Evolutionary conservation across 2,113 vertebrate genomes (phyloP).

Genomic region (Nestor notabilis): DNA sequence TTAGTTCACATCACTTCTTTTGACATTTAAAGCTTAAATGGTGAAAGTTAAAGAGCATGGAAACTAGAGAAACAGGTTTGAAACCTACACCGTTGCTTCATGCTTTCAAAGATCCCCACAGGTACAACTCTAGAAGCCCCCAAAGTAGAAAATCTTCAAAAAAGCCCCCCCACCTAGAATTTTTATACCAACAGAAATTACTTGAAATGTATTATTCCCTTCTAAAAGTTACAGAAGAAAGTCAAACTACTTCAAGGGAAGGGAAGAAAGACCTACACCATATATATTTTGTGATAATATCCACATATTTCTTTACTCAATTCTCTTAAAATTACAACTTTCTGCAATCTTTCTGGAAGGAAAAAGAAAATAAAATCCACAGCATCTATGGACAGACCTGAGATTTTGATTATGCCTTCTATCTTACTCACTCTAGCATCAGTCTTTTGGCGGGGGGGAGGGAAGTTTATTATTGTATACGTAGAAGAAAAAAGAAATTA

Average conservation of each 20-base stretch:
- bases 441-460: background rate
- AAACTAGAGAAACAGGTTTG: background rate
- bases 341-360: background rate
- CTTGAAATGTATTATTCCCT: background rate
- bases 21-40: slow-evolving; percentile 17
- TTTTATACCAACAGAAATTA: background rate
- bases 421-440: background rate
- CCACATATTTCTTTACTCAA: background rate
- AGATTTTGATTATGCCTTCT: background rate
- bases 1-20: slow-evolving; percentile 20
- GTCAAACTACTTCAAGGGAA: background rate
- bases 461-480: background rate
- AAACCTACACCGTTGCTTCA: background rate
- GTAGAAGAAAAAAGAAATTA: background rate
- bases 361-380: background rate
- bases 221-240: background rate
- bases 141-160: background rate
- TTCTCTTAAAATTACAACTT: background rate
- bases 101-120: background rate
- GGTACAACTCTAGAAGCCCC: background rate
- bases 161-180: background rate
- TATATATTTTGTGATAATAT: background rate
- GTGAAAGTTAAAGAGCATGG: slow-evolving; percentile 1
- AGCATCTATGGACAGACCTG: background rate
- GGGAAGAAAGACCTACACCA: background rate